These are phyloP conservation scores for Clarias pachynema DNA, from an alignment of 2,797 vertebrate species.

Conservation along the genomic window DNA sequence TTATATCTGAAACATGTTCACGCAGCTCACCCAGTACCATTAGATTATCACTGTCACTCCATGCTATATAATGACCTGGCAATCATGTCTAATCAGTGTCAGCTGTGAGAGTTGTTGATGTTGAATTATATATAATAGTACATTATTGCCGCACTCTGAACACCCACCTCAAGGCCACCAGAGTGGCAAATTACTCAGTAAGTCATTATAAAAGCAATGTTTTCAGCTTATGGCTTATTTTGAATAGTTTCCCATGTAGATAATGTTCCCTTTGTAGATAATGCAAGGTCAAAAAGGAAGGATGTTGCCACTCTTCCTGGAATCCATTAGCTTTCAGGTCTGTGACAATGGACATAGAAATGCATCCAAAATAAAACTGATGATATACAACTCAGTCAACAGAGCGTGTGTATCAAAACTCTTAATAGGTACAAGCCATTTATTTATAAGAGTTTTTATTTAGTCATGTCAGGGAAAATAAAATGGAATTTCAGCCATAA, in stretches of 20 bases:
- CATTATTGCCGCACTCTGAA: slow-evolving; percentile 35
- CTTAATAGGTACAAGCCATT: slow-evolving; percentile 8
- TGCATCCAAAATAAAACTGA: slow-evolving; percentile 24
- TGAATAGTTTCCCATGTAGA: slow-evolving; percentile 32
- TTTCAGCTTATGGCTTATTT: slow-evolving; percentile 47
- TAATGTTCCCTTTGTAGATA: slow-evolving; percentile 30
- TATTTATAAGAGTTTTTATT: not conserved
- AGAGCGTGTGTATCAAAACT: not conserved
- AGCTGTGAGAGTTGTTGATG: slow-evolving; percentile 13
- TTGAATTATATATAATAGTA: slow-evolving; percentile 33
- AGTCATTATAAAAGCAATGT: slow-evolving; percentile 38
- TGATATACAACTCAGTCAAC: not conserved
- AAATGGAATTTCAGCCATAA: not conserved
- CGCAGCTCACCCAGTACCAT: slow-evolving; percentile 1
- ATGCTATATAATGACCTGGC: slow-evolving; percentile 13
- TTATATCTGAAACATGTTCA: slow-evolving; percentile 21
- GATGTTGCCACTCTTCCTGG: slow-evolving; percentile 16
- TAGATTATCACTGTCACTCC: not conserved
- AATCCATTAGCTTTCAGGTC: slow-evolving; percentile 49
- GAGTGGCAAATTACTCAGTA: slow-evolving; percentile 34
- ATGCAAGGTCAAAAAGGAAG: slow-evolving; percentile 46
- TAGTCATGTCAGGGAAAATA: not conserved
- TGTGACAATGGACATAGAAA: slow-evolving; percentile 21
- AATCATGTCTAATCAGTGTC: slow-evolving; percentile 20
- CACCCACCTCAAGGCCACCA: slow-evolving; percentile 29